Base-by-base conservation (phyloP, 1,140 invertebrate genomes). In the Solenopsis invicta region DNA sequence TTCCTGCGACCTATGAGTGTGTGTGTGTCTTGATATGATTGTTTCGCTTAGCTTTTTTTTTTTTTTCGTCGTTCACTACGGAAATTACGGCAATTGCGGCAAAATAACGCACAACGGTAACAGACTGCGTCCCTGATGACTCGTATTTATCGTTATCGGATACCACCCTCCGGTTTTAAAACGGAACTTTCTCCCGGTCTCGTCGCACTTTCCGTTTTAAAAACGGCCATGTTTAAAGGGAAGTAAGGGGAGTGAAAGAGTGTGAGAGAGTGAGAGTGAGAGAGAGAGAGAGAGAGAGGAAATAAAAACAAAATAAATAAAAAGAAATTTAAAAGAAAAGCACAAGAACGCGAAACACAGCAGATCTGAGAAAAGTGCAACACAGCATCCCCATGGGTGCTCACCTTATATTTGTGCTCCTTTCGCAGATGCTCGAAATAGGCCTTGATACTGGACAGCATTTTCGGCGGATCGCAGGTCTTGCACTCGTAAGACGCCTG, bases 391-490 rank as follows among this genome's bases (percentile, higher is more conserved):
- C n/a, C 8, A 2, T 6, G 5, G 96, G 16, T 95, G 62, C 94
- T 94, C 54, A 96, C 95, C 82, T 95, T 96, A 67, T 96, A 95
- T 50, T 96, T 95, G 90, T 97, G 97, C 18, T 94, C 94, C 72
- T 97, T 96, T 45, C 95, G 96, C 54, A 96, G 93, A 91, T 97
- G 97, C 88, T 96, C 96, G 3, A 97, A 93, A 88, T 96, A 97
- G 52, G 96, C 95, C 69, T 96, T 95, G 1, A 97, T 96, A 90
- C 96, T 97, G 8, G 95, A 94, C 0, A 94, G 91, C 50, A 81
- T 91, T 48, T 91, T 93, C 0, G 86, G 4, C 0, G 93, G 91
- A 41, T 92, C 91, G 67, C 93, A 94, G 21, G 69, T 86, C 69
- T 93, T 93, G 82, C 94, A 95, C 37, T 94, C 93, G 86, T 94